Conservation (phyloP, 2,888 invertebrate genomes). For the Campoplex capitator region DNA sequence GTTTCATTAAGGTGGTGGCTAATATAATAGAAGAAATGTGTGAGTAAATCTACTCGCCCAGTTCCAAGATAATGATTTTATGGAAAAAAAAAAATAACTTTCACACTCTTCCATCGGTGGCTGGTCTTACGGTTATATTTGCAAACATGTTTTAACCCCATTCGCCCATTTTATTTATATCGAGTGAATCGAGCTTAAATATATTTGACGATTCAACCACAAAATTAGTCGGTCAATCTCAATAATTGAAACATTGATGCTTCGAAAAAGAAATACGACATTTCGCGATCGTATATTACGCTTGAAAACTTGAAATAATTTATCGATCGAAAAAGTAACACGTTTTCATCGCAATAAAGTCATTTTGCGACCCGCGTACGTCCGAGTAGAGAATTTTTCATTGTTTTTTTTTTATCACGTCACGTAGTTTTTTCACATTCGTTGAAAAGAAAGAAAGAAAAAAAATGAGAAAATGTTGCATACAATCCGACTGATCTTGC, state of each 20-base stretch:
- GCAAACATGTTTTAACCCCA: slow-evolving; percentile 19
- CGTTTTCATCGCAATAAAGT: too few relatives aligned
- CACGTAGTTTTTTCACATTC: slow-evolving; percentile 39
- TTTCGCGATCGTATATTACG: neutral
- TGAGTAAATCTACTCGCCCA: neutral
- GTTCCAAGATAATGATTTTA: slow-evolving; percentile 40
- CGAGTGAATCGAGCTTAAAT: slow-evolving; percentile 46
- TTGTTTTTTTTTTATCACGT: neutral
- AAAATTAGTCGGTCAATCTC: slow-evolving; percentile 68
- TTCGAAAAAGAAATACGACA: slow-evolving; percentile 23
- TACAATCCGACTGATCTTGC: slow-evolving; percentile 80
- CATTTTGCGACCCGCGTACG: too few relatives aligned
- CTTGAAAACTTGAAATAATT: neutral
- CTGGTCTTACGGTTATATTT: slow-evolving; percentile 56
- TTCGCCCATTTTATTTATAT: slow-evolving; percentile 25
- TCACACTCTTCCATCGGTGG: slow-evolving; percentile 58
- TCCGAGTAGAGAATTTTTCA: neutral
- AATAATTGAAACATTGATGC: slow-evolving; percentile 2
- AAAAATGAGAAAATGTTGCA: neutral
- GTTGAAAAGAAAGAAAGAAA: neutral
- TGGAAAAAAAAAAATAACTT: slow-evolving; percentile 8
- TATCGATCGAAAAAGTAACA: too few relatives aligned
- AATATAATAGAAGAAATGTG: slow-evolving; percentile 29
- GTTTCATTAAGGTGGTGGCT: slow-evolving; percentile 55
- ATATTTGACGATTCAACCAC: slow-evolving; percentile 68